A percentile compares a stretch with the other conserved stretches of the same genome.
Conservation (phyloP, 2,888 invertebrate genomes). For the Taphrorychus bicolor region DNA sequence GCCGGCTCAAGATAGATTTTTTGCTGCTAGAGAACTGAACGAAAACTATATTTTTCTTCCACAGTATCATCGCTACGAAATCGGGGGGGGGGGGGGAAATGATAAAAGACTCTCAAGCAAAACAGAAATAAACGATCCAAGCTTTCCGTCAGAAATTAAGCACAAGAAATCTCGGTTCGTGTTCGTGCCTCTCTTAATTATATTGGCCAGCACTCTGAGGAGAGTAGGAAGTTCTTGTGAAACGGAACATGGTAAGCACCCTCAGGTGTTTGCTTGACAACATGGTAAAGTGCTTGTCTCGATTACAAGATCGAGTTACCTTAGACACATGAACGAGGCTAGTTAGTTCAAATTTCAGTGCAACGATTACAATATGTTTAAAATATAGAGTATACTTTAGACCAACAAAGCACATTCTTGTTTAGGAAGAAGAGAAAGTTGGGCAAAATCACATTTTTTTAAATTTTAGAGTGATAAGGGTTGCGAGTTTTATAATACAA, state of each 20-base stretch:
- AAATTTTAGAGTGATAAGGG: no score
- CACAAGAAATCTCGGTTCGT: not conserved
- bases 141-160: not conserved
- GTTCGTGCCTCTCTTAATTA: not conserved
- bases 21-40: not conserved
- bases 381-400: no score
- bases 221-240: not conserved
- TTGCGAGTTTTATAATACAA: no score
- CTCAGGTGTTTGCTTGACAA: not conserved
- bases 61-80: no score
- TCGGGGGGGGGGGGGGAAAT: no score
- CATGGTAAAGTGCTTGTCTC: not conserved
- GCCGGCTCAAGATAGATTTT: not conserved
- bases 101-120: no score
- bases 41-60: not conserved
- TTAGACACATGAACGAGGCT: not conserved
- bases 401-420: no score
- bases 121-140: not conserved
- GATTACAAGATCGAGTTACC: not conserved
- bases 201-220: not conserved
- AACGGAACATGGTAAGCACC: not conserved
- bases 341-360: not conserved
- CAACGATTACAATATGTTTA: no score
- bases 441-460: no score
- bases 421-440: no score